These are phyloP conservation scores for Mythimna loreyi DNA, from an alignment of 2,888 invertebrate species.

Conservation along the genomic window DNA sequence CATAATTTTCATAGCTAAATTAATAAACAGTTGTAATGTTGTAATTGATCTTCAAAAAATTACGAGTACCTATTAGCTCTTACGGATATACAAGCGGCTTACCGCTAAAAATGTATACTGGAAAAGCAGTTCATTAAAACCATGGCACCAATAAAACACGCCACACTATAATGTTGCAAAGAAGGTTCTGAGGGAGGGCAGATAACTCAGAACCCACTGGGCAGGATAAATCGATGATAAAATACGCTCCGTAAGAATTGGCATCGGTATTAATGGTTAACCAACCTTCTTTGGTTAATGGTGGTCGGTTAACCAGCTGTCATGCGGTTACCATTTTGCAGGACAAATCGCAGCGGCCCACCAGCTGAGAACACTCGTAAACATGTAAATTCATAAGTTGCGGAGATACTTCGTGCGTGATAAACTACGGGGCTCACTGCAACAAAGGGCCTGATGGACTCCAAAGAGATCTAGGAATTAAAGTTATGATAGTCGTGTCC, in stretches of 20 bases:
- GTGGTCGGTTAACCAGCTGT: conserved; percentile 83
- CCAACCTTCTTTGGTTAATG: conserved; percentile 80
- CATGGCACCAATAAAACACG: conserved; percentile 74
- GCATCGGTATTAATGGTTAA: conserved; percentile 69
- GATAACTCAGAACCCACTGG: conserved; percentile 78
- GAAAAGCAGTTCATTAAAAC: conserved; percentile 62
- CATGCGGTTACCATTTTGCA: conserved; percentile 81
- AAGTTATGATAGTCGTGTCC: conserved; percentile 23
- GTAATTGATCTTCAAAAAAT: background rate
- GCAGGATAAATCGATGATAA: conserved; percentile 80
- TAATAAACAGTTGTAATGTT: background rate
- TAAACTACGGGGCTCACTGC: conserved; percentile 66
- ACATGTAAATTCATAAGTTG: conserved; percentile 86
- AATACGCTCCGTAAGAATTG: conserved; percentile 77
- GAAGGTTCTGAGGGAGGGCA: conserved; percentile 76
- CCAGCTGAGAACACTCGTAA: conserved; percentile 84
- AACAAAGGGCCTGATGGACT: conserved; percentile 54
- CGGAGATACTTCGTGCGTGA: conserved; percentile 74
- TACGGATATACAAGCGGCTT: background rate
- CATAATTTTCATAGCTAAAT: background rate
- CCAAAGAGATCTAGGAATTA: conserved; percentile 47
- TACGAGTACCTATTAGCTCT: background rate
- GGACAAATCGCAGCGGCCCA: conserved; percentile 86
- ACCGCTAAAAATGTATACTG: conserved; percentile 47
- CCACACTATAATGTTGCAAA: conserved; percentile 77